Conservation (phyloP, 2,113 vertebrate species). For the Peromyscus leucopus region DNA sequence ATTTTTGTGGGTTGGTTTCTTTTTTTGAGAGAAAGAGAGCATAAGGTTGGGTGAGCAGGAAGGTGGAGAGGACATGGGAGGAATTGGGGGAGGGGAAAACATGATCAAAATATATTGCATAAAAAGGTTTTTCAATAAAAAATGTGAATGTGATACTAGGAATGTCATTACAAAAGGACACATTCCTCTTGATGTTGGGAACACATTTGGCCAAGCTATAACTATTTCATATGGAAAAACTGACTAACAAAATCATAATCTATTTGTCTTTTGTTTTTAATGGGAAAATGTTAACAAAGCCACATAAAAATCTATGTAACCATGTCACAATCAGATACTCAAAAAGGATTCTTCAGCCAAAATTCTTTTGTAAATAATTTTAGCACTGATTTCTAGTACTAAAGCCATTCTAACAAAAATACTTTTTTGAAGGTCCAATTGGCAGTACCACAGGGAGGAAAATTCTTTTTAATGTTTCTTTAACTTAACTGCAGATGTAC, state of each 20-base stretch:
- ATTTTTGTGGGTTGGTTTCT: not conserved
- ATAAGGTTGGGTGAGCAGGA: not conserved
- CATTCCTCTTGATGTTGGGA: not conserved
- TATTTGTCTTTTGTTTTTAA: constrained; percentile 15
- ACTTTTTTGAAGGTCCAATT: not conserved
- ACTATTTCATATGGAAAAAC: constrained; percentile 54
- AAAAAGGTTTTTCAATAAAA: not conserved
- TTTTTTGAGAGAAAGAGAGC: not conserved
- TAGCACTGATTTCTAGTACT: not conserved
- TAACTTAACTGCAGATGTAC: not conserved
- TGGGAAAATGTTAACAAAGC: constrained; percentile 46
- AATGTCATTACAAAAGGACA: constrained; percentile 5
- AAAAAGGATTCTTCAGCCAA: not conserved
- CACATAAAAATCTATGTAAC: constrained; percentile 51
- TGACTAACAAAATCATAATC: constrained; percentile 31
- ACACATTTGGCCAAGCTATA: constrained; percentile 46
- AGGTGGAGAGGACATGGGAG: not conserved
- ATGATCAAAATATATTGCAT: too few species aligned
- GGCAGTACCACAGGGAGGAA: not conserved
- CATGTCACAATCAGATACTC: constrained; percentile 33
- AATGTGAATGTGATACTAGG: not conserved
- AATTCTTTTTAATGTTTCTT: not conserved
- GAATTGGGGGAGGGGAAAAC: not conserved
- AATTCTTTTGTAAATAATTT: not conserved
- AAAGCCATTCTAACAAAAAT: constrained; percentile 45